A percentile compares a stretch with the other conserved stretches of the same genome.
These are phyloP conservation scores for Gadus chalcogrammus DNA, from an alignment of 2,113 vertebrate species.

Conservation along the genomic window DNA sequence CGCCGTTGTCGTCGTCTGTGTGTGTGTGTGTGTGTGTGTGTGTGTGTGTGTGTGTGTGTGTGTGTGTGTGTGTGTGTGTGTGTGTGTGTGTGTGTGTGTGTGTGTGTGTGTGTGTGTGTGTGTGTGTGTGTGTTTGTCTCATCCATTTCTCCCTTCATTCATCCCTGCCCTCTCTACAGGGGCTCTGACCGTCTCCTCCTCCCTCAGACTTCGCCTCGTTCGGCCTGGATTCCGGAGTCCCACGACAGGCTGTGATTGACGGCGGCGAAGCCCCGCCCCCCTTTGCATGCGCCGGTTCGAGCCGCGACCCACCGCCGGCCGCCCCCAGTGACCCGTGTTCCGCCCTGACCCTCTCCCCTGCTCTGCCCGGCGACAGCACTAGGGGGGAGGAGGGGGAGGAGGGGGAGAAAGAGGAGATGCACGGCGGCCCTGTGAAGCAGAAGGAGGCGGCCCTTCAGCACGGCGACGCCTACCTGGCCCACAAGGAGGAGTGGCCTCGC, in stretches of 20 bases:
- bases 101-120: too few species aligned
- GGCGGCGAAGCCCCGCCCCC: conserved; percentile 15
- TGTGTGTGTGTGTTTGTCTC: too few species aligned
- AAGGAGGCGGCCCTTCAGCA: conserved; percentile 13
- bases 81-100: conserved; percentile 25
- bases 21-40: conserved; percentile 13
- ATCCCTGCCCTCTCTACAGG: conserved; percentile 28
- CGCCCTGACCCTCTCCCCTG: conserved; percentile 42
- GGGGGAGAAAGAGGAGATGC: conserved; percentile 18
- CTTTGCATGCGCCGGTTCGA: conserved; percentile 27
- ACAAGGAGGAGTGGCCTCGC: conserved; percentile 43
- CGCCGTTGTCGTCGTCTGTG: neutral
- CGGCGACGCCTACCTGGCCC: conserved; percentile 41
- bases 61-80: too few species aligned
- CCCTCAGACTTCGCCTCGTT: conserved; percentile 57
- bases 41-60: too few species aligned
- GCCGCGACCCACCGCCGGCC: conserved; percentile 16
- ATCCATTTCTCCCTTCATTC: conserved; percentile 19
- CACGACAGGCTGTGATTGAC: conserved; percentile 47
- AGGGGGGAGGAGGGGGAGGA: conserved; percentile 26
- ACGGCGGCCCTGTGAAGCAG: conserved; percentile 20
- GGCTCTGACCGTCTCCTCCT: conserved; percentile 68
- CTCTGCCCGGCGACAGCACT: conserved; percentile 40
- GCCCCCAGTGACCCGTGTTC: conserved; percentile 45
- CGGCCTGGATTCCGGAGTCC: conserved; percentile 33